phyloP scores from a whole-genome alignment of 1,140 invertebrate species.

The Drosophila neocordata region DNA sequence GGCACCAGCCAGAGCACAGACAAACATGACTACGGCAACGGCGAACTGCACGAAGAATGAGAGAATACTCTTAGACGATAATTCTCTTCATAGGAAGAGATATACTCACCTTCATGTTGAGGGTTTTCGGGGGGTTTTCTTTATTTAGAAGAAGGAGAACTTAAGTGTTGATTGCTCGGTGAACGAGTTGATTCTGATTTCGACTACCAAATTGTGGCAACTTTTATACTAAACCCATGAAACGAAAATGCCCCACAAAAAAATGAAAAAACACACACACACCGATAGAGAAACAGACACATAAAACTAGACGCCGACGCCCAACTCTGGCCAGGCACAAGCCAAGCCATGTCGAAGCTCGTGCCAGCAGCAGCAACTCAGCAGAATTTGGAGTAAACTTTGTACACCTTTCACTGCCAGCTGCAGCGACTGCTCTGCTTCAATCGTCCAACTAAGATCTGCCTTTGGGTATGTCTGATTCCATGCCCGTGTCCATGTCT shows the following conservation, averaged over 20 bases:
- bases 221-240: slow-evolving; percentile 78
- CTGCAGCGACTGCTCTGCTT: slow-evolving; percentile 49
- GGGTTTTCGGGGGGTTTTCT: slow-evolving; percentile 50
- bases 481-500: slow-evolving; percentile 20
- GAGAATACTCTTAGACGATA: slow-evolving; percentile 1
- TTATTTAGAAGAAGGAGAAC: slow-evolving; percentile 65
- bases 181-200: slow-evolving; percentile 83
- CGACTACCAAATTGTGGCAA: slow-evolving; percentile 79
- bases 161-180: slow-evolving; percentile 77
- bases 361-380: slow-evolving; percentile 54
- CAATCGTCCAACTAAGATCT: slow-evolving; percentile 59
- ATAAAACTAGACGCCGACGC: slow-evolving; percentile 53
- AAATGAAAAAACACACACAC: slow-evolving; percentile 21
- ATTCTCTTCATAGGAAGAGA: background rate
- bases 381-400: slow-evolving; percentile 71
- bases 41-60: slow-evolving; percentile 65
- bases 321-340: slow-evolving; percentile 45
- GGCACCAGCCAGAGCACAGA: slow-evolving; percentile 75
- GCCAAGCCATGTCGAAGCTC: slow-evolving; percentile 39
- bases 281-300: background rate
- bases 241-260: slow-evolving; percentile 44
- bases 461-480: slow-evolving; percentile 48
- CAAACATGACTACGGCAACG: slow-evolving; percentile 82
- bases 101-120: slow-evolving; percentile 80
- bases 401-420: slow-evolving; percentile 70